Evolutionary conservation across 2,797 vertebrate species (phyloP), one percentile per base, ranked within the genome.

Genomic region (Botia almorhae): DNA sequence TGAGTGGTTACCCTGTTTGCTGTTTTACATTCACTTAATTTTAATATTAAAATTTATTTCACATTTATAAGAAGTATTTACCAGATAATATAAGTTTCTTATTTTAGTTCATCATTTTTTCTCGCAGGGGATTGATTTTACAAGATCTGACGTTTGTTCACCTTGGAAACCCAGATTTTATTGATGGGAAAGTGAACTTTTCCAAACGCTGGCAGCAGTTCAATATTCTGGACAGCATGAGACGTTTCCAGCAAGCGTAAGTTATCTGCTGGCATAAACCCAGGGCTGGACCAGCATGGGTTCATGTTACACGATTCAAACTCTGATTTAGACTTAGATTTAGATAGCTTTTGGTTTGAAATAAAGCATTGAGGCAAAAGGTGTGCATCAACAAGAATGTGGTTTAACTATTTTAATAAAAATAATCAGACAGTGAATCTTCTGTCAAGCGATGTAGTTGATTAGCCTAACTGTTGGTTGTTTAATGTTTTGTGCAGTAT

Each of bases 131-230:
- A 85, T 94, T 99, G 67, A 99, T 99, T 83, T 93, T 99, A 70
- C 98, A 99, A 91, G 98, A 99, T 88, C 86, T 99, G 92, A 99
- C 98, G 65, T 99, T 99, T 29, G 98, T 99, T 64, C 98, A 99
- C 89, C 91, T 99, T 84, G 98, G 98, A 61, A 99, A 99, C 91
- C 98, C 98, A 0, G 98, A 99, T 89, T 93, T 96, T 82, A 96
- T 99, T 0, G 97, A 99, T 0, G 96, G 96, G 72, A 99, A 98
- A 89, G 97, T 99, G 83, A 99, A 99, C 81, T 99, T 99, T 82
- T 99, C 98, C 89, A 99, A 99, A 83, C 96, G 98, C 55, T 99
- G 98, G 98, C 98, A 99, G 88, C 98, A 99, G 92, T 99, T 99
- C 89, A 99, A 99, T 93, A 98, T 99, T 86, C 92, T 99, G 88